A percentile compares a stretch with the other conserved stretches of the same genome.
These are phyloP conservation scores for Delichon dasypus DNA, from an alignment of 2,797 vertebrate species.

Conservation along the genomic window DNA sequence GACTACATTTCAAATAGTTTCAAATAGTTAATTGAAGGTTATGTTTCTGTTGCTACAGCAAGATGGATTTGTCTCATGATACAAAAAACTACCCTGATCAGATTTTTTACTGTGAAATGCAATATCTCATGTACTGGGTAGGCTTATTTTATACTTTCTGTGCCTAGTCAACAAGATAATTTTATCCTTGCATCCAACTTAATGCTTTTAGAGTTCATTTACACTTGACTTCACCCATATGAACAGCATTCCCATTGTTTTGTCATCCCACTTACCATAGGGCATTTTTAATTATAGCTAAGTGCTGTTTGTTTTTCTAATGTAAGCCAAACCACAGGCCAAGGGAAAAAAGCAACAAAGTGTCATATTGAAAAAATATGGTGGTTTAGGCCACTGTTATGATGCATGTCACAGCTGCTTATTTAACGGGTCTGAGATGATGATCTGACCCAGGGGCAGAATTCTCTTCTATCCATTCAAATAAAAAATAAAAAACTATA, in stretches of 20 bases:
- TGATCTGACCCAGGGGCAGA: constrained; percentile 31
- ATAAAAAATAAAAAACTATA: neutral
- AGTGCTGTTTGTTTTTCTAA: constrained; percentile 57
- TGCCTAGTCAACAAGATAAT: constrained; percentile 42
- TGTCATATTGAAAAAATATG: constrained; percentile 56
- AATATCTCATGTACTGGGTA: neutral
- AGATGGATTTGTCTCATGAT: neutral
- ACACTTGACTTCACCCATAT: constrained; percentile 60
- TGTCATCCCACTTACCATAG: constrained; percentile 48
- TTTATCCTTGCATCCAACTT: constrained; percentile 36
- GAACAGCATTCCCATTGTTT: constrained; percentile 57
- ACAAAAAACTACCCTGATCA: neutral
- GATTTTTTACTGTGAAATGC: neutral
- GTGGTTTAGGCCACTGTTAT: constrained; percentile 36
- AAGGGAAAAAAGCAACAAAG: neutral
- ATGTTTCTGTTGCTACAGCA: neutral
- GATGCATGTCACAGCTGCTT: constrained; percentile 54
- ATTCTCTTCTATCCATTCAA: constrained; percentile 1
- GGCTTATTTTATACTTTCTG: constrained; percentile 34
- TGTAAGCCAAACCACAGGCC: constrained; percentile 35
- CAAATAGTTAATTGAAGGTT: neutral
- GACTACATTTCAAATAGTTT: neutral
- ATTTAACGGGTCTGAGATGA: constrained; percentile 41
- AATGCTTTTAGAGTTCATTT: constrained; percentile 67
- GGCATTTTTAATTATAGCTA: constrained; percentile 66